Conservation (phyloP, 2,113 vertebrate genomes). For the Crotalus viridis region DNA sequence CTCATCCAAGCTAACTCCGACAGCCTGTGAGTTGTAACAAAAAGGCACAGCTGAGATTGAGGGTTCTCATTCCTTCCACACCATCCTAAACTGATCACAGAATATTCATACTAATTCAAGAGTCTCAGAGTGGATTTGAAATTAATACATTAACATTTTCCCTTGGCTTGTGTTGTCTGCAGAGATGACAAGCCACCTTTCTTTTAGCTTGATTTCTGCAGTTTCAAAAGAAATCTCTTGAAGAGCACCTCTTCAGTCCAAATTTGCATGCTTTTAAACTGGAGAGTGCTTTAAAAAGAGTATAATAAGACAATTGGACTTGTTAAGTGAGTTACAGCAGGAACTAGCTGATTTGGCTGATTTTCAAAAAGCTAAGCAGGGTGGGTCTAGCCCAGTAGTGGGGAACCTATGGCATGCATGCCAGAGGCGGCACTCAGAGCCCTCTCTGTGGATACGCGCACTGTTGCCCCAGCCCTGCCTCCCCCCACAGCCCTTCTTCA, state of each 20-base stretch:
- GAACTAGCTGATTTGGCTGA: neutral
- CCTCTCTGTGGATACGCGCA: too few relatives aligned
- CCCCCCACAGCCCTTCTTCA: too few relatives aligned
- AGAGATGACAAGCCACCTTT: neutral
- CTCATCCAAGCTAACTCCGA: neutral
- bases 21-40: neutral
- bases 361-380: neutral
- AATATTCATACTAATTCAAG: neutral
- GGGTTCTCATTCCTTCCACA: neutral
- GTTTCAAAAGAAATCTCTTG: constrained; percentile 41
- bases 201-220: constrained; percentile 38
- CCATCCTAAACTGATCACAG: neutral
- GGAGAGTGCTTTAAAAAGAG: constrained; percentile 43
- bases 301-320: constrained; percentile 4
- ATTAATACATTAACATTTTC: neutral
- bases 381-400: neutral
- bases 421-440: too few relatives aligned
- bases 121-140: neutral
- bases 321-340: constrained; percentile 39
- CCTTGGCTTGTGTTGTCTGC: neutral
- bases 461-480: too few relatives aligned
- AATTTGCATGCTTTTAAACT: constrained; percentile 45
- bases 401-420: accelerated
- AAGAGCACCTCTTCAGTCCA: constrained; percentile 42
- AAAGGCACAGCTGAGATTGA: neutral